Evolutionary conservation across 2,113 vertebrate genomes (phyloP), one percentile per base, ranked within the genome.

Genomic region (Mormyrus lacerda): DNA sequence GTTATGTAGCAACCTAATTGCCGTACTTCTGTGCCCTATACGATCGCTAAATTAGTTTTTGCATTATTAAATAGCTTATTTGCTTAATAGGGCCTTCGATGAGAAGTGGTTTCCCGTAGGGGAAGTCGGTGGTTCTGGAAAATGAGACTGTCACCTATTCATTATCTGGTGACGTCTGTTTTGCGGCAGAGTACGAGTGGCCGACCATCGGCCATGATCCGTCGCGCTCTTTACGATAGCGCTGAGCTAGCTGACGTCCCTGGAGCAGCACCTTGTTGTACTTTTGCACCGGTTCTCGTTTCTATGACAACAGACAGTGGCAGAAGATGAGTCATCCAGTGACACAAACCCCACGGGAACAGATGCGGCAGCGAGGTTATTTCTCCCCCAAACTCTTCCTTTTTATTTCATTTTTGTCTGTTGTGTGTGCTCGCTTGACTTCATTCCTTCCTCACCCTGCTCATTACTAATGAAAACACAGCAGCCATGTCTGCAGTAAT

Each of bases 391-490:
- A 53, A n/a, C 48, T 53, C 48, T 44, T 21, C 48, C 19, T 45
- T 91, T 50, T 87, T 27, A 61, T 85, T 76, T 55, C 4, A 44
- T 73, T 39, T 89, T 51, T 83, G 1, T 55, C 69, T 76, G 61
- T 45, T 53, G 91, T 50, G 91, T 91, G 88, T 90, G 92, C 93
- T 94, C 93, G 88, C 93, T 94, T 93, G 92, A 13, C 91, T 92
- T 93, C 93, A 92, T 93, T 94, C 93, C 24, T 55, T 69, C 83
- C 84, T 65, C 42, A 17, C 85, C 35, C 89, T 87, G 93, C 93
- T 95, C 94, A 94, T 95, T 94, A 94, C 93, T 89, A 93, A 90
- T 88, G 91, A 92, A 94, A 95, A 94, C 95, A 95, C 93, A 90
- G 93, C 93, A 89, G 90, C 87, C 92, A 93, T 95, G 94, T 93